phyloP scores from a whole-genome alignment of 1,140 invertebrate genomes.

The Amyelois transitella region DNA sequence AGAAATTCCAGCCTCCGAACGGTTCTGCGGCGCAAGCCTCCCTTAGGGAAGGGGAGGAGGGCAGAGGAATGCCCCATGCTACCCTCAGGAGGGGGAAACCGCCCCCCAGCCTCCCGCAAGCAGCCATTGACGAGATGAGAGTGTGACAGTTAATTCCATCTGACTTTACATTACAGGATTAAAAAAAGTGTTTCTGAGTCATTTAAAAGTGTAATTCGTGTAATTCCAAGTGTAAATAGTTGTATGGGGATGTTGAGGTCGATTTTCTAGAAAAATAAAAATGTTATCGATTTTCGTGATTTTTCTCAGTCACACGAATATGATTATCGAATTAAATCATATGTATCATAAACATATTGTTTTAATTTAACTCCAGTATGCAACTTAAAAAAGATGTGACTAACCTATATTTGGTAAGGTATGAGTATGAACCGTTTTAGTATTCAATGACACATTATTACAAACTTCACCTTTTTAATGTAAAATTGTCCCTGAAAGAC shows the following conservation, averaged over 20 bases:
- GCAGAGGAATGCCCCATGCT: conserved; percentile 48
- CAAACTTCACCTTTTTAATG: too few species aligned
- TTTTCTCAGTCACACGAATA: conserved; percentile 46
- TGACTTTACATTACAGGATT: conserved; percentile 32
- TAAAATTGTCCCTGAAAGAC: too few species aligned
- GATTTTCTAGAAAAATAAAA: conserved; percentile 31
- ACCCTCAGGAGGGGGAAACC: conserved; percentile 61
- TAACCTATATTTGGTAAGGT: too few species aligned
- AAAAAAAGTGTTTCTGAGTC: conserved; percentile 23
- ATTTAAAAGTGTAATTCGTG: conserved; percentile 23
- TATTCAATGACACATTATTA: too few species aligned
- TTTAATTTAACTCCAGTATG: conserved; percentile 10
- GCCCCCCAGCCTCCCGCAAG: conserved; percentile 77
- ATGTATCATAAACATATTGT: conserved; percentile 22
- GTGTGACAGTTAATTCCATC: conserved; percentile 80
- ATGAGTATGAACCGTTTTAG: too few species aligned
- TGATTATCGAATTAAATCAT: conserved; percentile 52
- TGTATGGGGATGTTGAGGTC: conserved; percentile 25
- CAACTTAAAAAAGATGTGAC: neutral
- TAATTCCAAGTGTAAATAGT: conserved; percentile 47
- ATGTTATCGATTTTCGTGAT: conserved; percentile 50
- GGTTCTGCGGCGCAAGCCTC: conserved; percentile 50
- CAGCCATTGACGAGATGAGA: conserved; percentile 87
- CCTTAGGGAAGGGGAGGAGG: conserved; percentile 34
- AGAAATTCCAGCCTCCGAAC: conserved; percentile 61